Evolutionary conservation across 2,113 vertebrate species (phyloP).

Genomic region (Brachirus orientalis): DNA sequence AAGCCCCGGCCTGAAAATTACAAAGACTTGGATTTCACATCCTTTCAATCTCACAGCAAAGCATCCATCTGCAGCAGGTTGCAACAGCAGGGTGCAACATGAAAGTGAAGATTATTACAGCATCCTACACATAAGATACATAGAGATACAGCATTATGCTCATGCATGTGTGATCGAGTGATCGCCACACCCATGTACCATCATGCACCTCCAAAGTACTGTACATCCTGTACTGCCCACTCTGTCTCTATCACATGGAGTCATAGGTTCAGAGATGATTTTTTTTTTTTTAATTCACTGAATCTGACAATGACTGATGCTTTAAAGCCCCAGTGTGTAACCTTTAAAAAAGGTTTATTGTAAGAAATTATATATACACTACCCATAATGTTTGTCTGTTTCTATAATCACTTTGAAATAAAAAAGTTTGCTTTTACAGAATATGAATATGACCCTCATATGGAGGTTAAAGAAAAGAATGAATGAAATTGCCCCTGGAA

Average conservation of each 20-base stretch:
- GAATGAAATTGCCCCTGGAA: too few species aligned
- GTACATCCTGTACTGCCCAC: not conserved
- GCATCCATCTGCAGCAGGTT: slow-evolving; percentile 24
- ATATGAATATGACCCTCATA: too few species aligned
- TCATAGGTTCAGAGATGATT: too few species aligned
- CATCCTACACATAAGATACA: slow-evolving; percentile 29
- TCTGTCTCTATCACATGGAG: not conserved
- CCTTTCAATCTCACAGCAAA: slow-evolving; percentile 47
- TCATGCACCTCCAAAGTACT: slow-evolving; percentile 8
- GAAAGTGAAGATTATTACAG: slow-evolving; percentile 23
- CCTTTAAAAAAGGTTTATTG: too few species aligned
- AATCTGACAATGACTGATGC: slow-evolving; percentile 17
- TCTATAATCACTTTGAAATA: too few species aligned
- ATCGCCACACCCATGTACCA: slow-evolving; percentile 9
- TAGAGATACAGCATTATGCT: slow-evolving; percentile 10
- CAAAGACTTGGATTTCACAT: slow-evolving; percentile 57
- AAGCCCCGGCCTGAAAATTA: slow-evolving; percentile 27
- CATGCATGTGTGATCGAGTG: not conserved
- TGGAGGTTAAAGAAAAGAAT: too few species aligned
- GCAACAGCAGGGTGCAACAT: slow-evolving; percentile 25
- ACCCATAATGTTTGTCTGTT: too few species aligned
- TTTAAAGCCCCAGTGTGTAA: too few species aligned
- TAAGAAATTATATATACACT: too few species aligned
- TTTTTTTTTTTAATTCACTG: not conserved
- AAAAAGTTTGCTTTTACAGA: too few species aligned